phyloP scores from a whole-genome alignment of 2,113 vertebrate species.

The Orcinus orca region DNA sequence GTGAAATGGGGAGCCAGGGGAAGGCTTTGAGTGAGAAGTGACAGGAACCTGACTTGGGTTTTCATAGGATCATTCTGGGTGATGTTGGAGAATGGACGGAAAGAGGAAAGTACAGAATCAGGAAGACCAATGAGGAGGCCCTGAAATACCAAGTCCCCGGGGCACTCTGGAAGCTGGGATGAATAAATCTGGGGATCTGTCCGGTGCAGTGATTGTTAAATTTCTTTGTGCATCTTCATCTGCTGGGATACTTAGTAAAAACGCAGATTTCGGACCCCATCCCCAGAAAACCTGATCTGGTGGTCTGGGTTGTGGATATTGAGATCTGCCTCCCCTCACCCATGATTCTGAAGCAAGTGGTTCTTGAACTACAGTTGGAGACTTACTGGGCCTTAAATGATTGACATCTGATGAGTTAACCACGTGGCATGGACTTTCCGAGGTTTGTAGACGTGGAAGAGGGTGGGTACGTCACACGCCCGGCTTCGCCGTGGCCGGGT shows the following conservation, averaged over 20 bases:
- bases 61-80: not conserved
- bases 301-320: not conserved
- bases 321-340: not conserved
- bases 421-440: rapidly evolving
- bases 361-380: not conserved
- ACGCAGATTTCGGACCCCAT: not conserved
- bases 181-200: not conserved
- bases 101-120: not conserved
- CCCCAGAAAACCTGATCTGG: not conserved
- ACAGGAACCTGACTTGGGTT: not conserved
- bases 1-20: not conserved
- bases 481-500: not conserved
- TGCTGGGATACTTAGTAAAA: not conserved
- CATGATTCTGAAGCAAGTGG: not conserved
- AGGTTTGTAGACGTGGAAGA: not conserved
- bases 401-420: not conserved
- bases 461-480: too few species aligned
- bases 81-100: not conserved
- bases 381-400: not conserved
- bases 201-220: not conserved
- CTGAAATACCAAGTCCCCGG: not conserved
- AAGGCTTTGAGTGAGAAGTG: not conserved
- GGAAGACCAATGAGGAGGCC: not conserved
- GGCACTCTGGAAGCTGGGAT: not conserved
- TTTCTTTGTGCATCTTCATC: not conserved